Base-by-base conservation (phyloP, 2,113 vertebrate genomes). In the Macroglossus sobrinus region DNA sequence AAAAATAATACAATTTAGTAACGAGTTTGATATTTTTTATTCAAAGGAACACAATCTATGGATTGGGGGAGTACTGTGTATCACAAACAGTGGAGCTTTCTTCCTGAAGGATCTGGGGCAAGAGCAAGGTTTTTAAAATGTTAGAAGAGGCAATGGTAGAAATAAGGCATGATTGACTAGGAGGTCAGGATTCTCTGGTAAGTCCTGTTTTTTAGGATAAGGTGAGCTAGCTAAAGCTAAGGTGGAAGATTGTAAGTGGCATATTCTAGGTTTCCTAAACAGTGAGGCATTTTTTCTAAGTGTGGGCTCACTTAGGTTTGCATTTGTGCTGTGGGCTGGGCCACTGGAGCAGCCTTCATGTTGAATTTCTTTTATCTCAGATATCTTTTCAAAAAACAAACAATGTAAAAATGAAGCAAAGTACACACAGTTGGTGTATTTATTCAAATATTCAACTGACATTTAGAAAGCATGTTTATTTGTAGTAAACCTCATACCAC, bases 331-430 rank as follows among this genome's bases (percentile, higher is more conserved):
- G 7, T 15, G 18, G 38, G 69, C 38, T 72, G 53, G 8, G 30
- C 43, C 38, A 45, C 38, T 72, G 53, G 55, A 35, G 38, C 38
- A 88, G 40, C 59, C n/a, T 78, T 45, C 18, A 33, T 78, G 64
- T 78, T 50, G 59, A 50, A 78, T 89, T 76, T 89, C 43, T 24
- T 38, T 50, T 64, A 76, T 53, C n/a, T 64, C 45, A 10, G 63
- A 59, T 45, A 33, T 68, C 5, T 57, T 80, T 90, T 24, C 33
- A 47, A 78, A 85, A 64, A 50, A 13, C 33, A 81, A 85, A 30
- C 76, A 86, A n/a, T 53, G 3, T 69, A 66, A 94, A 89, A 86
- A 19, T 61, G 30, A 97, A 90, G 28, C 43, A 68, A 97, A 71
- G 24, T 78, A 21, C 33, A 55, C 33, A 55, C 21, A 78, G 35